A percentile compares a stretch with the other conserved stretches of the same genome.
phyloP scores from a whole-genome alignment of 2,888 invertebrate species.

The Drosophila parthenogenetica region DNA sequence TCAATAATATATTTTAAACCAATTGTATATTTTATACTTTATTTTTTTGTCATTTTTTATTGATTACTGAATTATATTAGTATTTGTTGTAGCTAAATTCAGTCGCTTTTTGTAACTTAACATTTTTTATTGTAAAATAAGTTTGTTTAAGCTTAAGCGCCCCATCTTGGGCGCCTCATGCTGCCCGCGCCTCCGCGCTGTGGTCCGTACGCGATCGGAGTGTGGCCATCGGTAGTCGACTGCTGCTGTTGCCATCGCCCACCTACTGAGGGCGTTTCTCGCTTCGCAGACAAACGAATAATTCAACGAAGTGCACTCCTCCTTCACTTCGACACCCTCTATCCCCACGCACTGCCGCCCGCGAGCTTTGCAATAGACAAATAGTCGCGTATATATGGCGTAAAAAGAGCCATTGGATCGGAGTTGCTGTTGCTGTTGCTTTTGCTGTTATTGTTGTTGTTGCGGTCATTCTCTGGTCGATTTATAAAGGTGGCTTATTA shows the following conservation, averaged over 20 bases:
- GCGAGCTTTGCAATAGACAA: constrained; percentile 66
- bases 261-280: constrained; percentile 81
- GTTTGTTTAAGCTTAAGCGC: constrained; percentile 2
- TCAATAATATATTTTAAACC: too few species aligned
- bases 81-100: too few species aligned
- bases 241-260: constrained; percentile 67
- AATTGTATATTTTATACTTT: too few species aligned
- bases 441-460: too few species aligned
- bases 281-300: constrained; percentile 34
- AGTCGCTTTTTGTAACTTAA: too few species aligned
- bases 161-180: constrained; percentile 30
- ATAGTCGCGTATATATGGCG: constrained; percentile 51
- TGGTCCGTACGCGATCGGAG: constrained; percentile 52
- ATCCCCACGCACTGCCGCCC: constrained; percentile 22
- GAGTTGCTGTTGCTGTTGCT: constrained; percentile 24
- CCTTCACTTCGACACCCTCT: background rate
- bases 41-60: too few species aligned
- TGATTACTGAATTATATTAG: too few species aligned
- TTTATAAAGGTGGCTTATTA: constrained; percentile 84
- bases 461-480: constrained; percentile 65
- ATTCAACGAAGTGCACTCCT: constrained; percentile 6
- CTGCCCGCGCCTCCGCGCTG: constrained; percentile 1
- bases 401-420: constrained; percentile 39
- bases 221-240: constrained; percentile 58
- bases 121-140: too few species aligned